Evolutionary conservation across 2,888 invertebrate genomes (phyloP).

Genomic region (Dendrolimus pini): DNA sequence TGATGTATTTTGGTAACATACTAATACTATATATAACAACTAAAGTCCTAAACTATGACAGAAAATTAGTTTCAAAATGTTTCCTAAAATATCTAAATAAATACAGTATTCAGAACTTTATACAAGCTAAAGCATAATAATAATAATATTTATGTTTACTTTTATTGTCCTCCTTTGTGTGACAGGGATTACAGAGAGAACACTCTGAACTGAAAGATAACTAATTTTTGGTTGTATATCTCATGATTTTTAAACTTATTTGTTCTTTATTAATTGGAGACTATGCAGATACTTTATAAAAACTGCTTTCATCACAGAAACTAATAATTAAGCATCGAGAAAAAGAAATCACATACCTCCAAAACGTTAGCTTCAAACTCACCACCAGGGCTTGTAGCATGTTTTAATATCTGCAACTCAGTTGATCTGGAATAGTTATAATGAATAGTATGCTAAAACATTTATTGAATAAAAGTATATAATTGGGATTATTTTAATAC

Average conservation of each 20-base stretch:
- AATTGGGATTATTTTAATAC: conserved; percentile 11
- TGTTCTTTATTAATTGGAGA: too few species aligned
- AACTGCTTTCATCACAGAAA: too few species aligned
- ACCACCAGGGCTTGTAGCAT: conserved; percentile 41
- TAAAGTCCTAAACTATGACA: background rate
- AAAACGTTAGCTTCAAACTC: conserved; percentile 46
- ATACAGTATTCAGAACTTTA: background rate
- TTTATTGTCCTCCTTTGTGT: background rate
- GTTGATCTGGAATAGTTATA: conserved; percentile 35
- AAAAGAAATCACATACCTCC: conserved; percentile 29
- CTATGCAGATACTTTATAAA: too few species aligned
- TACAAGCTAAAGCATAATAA: too few species aligned
- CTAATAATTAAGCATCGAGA: too few species aligned
- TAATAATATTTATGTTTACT: background rate
- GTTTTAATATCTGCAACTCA: conserved; percentile 51
- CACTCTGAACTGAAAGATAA: too few species aligned
- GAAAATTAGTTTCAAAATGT: background rate
- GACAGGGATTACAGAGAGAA: too few species aligned
- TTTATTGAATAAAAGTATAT: background rate
- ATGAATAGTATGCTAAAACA: conserved; percentile 2
- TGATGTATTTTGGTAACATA: too few species aligned
- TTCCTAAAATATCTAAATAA: background rate
- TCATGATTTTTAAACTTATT: too few species aligned
- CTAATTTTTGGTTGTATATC: too few species aligned
- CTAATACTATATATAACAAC: too few species aligned